Conservation (phyloP, 2,113 vertebrate species). For the Microcebus lehilahytsara region DNA sequence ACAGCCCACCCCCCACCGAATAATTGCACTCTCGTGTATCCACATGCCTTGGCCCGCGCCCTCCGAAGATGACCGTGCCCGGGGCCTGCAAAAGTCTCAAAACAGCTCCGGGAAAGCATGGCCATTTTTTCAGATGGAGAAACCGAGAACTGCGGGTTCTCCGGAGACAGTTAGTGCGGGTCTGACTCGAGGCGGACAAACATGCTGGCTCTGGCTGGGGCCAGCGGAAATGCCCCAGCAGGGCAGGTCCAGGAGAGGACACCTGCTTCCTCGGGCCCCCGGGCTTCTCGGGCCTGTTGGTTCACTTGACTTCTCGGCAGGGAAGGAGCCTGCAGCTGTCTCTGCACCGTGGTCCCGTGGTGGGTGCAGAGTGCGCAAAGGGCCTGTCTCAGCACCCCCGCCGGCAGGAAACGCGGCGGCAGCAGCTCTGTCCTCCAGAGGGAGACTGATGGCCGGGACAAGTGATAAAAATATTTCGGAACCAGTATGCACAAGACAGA, state of each 20-base stretch:
- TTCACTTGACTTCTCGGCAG: neutral
- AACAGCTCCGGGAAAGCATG: too few species aligned
- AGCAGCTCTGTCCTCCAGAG: too few species aligned
- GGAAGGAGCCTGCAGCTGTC: neutral
- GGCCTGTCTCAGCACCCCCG: neutral
- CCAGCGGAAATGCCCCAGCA: too few species aligned
- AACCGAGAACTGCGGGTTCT: neutral
- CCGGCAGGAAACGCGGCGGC: accelerated
- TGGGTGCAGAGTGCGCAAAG: accelerated
- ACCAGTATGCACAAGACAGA: neutral
- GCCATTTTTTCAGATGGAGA: neutral
- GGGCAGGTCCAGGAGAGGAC: neutral
- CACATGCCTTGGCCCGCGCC: accelerated
- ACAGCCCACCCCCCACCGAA: too few species aligned
- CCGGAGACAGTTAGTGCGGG: neutral
- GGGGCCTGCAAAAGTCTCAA: neutral
- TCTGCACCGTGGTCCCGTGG: neutral
- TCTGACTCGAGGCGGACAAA: neutral
- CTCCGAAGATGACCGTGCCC: accelerated
- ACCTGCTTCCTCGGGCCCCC: neutral
- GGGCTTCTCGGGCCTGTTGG: neutral
- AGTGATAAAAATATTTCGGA: neutral
- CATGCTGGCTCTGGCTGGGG: accelerated
- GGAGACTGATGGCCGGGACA: neutral
- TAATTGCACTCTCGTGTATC: accelerated